Percentiles rank a stretch among this genome's conserved stretches.
Evolutionary conservation across 1,140 invertebrate species (phyloP).

Genomic region (Drosophila lini): DNA sequence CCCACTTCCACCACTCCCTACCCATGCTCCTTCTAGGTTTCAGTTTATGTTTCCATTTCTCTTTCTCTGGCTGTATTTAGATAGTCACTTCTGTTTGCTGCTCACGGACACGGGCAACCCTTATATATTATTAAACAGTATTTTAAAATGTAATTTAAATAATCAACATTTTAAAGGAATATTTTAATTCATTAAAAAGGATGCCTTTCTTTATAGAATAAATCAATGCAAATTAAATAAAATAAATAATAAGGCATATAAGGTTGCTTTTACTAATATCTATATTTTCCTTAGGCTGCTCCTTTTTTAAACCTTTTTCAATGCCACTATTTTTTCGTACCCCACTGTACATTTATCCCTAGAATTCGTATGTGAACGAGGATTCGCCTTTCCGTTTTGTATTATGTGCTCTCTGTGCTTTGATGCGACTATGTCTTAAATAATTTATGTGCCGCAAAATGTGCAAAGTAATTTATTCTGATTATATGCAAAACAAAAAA

Average conservation of each 20-base stretch:
- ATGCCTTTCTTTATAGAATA: neutral
- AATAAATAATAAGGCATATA: neutral
- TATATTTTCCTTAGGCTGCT: neutral
- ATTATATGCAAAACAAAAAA: conserved; percentile 69
- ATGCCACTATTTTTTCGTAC: neutral
- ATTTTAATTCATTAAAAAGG: too few relatives aligned
- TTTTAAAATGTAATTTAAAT: neutral
- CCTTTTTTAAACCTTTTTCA: too few relatives aligned
- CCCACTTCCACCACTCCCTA: conserved; percentile 8
- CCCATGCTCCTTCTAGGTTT: conserved; percentile 3
- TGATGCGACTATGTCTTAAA: conserved; percentile 61
- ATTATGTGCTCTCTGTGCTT: conserved; percentile 21
- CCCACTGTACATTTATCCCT: neutral
- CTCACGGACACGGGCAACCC: conserved; percentile 12
- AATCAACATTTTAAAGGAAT: neutral
- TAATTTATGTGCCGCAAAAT: conserved; percentile 81
- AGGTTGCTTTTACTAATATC: neutral
- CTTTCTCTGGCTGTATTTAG: conserved; percentile 34
- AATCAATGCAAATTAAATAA: neutral
- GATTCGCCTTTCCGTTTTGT: conserved; percentile 2
- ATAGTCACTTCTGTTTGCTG: conserved; percentile 43
- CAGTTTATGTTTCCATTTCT: conserved; percentile 42
- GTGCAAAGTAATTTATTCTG: conserved; percentile 81
- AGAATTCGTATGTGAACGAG: neutral
- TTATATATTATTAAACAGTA: neutral